phyloP scores from a whole-genome alignment of 2,797 vertebrate genomes.

The Pseudotriccus pelzelni region DNA sequence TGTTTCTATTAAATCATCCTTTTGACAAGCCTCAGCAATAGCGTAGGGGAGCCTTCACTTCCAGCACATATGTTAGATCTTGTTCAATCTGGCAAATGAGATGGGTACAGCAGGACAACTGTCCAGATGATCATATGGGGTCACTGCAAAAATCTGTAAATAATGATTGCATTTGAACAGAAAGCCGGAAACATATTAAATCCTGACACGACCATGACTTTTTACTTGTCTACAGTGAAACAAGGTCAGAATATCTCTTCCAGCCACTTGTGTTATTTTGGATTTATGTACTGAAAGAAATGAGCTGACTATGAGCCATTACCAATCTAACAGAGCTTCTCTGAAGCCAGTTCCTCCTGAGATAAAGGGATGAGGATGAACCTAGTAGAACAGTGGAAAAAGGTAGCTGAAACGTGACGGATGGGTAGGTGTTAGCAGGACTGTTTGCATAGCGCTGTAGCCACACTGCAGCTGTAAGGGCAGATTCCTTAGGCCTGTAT shows the following conservation, averaged over 20 bases:
- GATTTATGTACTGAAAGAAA: not conserved
- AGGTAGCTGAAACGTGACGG: not conserved
- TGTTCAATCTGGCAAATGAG: not conserved
- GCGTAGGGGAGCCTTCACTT: not conserved
- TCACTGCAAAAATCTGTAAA: not conserved
- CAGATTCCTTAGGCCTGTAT: not conserved
- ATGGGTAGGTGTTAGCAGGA: not conserved
- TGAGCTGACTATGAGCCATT: not conserved
- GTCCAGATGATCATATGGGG: not conserved
- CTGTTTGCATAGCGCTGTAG: not conserved
- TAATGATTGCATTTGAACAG: not conserved
- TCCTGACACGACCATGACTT: not conserved
- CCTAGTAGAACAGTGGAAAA: not conserved
- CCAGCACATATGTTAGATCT: not conserved
- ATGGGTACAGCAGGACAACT: not conserved
- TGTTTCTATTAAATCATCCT: not conserved
- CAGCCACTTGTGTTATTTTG: not conserved
- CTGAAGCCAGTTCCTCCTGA: not conserved
- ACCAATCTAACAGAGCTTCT: not conserved
- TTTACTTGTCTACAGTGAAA: not conserved
- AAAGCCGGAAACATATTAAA: not conserved
- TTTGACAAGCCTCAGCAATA: not conserved
- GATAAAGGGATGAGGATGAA: not conserved
- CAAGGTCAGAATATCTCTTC: not conserved
- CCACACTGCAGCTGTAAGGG: not conserved